These are phyloP conservation scores for Tachina lurida DNA, from an alignment of 2,888 invertebrate genomes.

Conservation along the genomic window DNA sequence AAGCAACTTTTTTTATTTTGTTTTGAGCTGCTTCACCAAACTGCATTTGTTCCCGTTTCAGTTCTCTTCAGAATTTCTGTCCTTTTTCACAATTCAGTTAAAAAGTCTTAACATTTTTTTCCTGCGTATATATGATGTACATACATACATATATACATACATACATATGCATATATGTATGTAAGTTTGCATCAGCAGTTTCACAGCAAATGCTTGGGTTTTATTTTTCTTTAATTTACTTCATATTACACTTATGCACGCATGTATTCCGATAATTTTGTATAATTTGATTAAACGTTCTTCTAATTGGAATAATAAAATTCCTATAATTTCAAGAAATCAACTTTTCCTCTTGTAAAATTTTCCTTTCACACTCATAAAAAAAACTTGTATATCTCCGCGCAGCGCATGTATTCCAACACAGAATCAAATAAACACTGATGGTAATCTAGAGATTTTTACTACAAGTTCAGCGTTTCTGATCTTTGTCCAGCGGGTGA, in stretches of 20 bases:
- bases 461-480: neutral
- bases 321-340: slow-evolving; percentile 47
- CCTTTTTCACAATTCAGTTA: slow-evolving; percentile 45
- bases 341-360: slow-evolving; percentile 30
- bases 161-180: neutral
- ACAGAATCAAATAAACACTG: slow-evolving; percentile 49
- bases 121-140: neutral
- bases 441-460: slow-evolving; percentile 29
- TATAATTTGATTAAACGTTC: slow-evolving; percentile 43
- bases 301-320: slow-evolving; percentile 51
- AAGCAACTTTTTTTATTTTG: too few species aligned
- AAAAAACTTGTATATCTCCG: slow-evolving; percentile 58
- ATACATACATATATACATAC: too few species aligned
- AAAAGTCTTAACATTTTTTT: slow-evolving; percentile 55
- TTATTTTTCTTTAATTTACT: slow-evolving; percentile 30
- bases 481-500: neutral
- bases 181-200: slow-evolving; percentile 38
- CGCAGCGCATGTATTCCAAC: slow-evolving; percentile 40
- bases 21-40: too few species aligned
- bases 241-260: slow-evolving; percentile 39
- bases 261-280: slow-evolving; percentile 27
- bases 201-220: slow-evolving; percentile 19
- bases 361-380: slow-evolving; percentile 58
- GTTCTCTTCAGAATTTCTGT: slow-evolving; percentile 32
- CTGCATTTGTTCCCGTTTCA: slow-evolving; percentile 6